Evolutionary conservation across 2,797 vertebrate species (phyloP).

Genomic region (Bradypodion ventrale): DNA sequence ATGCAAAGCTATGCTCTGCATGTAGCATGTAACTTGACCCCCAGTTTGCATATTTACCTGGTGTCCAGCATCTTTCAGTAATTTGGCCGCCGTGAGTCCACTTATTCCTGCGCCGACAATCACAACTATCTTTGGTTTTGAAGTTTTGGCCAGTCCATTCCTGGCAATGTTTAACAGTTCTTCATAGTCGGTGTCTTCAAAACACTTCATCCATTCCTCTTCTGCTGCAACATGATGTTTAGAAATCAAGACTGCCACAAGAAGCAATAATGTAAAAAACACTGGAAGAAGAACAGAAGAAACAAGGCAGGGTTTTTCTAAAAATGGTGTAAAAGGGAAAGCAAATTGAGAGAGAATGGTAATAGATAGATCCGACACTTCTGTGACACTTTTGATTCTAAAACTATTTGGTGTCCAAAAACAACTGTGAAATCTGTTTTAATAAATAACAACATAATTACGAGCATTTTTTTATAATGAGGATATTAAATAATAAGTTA

Average conservation of each 20-base stretch:
- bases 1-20: too few species aligned
- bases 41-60: constrained; percentile 33
- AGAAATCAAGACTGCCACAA: neutral
- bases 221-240: neutral
- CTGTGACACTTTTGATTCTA: neutral
- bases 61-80: constrained; percentile 50
- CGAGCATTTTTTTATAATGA: too few species aligned
- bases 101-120: constrained; percentile 57
- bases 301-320: neutral
- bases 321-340: neutral
- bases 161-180: constrained; percentile 74
- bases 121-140: constrained; percentile 42
- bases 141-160: constrained; percentile 71
- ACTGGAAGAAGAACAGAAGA: neutral
- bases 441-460: too few species aligned
- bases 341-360: too few species aligned
- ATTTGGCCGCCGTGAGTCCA: constrained; percentile 54
- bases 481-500: too few species aligned
- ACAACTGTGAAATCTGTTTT: too few species aligned
- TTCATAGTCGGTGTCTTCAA: constrained; percentile 79
- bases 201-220: constrained; percentile 67
- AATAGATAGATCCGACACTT: neutral
- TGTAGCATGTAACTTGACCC: too few species aligned
- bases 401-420: neutral
- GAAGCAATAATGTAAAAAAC: neutral